A percentile compares a stretch with the other conserved stretches of the same genome.
These are phyloP conservation scores for Mythimna albipuncta DNA, from an alignment of 2,888 invertebrate species.

Conservation along the genomic window DNA sequence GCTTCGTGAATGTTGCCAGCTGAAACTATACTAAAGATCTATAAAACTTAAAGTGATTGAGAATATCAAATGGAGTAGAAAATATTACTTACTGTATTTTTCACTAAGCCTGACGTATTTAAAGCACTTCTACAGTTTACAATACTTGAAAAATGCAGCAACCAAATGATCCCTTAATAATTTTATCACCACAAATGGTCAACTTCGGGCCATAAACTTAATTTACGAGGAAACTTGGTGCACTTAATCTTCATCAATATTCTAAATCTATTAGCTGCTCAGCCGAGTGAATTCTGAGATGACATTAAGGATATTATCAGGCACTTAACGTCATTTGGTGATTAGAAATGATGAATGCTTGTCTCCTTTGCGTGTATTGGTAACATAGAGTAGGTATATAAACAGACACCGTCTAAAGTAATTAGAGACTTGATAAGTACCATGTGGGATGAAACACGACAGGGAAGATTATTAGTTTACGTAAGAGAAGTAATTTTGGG, in stretches of 20 bases:
- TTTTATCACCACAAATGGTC: conserved; percentile 44
- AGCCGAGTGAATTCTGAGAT: conserved; percentile 32
- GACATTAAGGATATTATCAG: conserved; percentile 58
- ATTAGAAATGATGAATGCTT: conserved; percentile 66
- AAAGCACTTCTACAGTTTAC: not conserved
- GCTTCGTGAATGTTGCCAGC: conserved; percentile 11
- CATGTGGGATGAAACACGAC: conserved; percentile 55
- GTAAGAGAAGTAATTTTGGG: conserved; percentile 46
- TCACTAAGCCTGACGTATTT: not conserved
- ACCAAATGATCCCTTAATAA: conserved; percentile 21
- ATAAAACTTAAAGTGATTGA: not conserved
- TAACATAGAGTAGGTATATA: conserved; percentile 45
- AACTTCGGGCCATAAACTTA: conserved; percentile 41
- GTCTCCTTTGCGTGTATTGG: conserved; percentile 63
- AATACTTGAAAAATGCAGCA: conserved; percentile 4
- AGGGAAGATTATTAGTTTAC: conserved; percentile 60
- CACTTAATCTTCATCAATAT: conserved; percentile 51
- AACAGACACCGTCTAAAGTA: conserved; percentile 52
- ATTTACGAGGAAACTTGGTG: conserved; percentile 39
- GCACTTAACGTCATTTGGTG: conserved; percentile 68
- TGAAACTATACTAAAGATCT: not conserved
- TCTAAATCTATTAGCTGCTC: conserved; percentile 53
- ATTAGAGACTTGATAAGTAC: conserved; percentile 63
- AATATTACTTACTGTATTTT: not conserved
- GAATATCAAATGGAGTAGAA: not conserved